phyloP scores from a whole-genome alignment of 2,113 vertebrate genomes.

The Etia nguti region DNA sequence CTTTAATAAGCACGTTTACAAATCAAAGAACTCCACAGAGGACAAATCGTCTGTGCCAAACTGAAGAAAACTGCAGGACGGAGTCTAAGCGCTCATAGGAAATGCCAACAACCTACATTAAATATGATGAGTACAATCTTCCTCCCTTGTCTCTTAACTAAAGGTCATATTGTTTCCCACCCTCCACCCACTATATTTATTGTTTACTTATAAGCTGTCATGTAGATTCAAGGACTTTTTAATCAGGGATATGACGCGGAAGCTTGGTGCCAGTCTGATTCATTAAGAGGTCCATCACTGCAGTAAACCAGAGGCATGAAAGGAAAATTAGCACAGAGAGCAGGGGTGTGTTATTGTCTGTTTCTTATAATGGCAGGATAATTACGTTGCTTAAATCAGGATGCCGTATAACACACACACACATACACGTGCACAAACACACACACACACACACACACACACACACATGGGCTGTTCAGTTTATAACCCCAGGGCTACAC shows the following conservation, averaged over 20 bases:
- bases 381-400: neutral
- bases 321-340: constrained; percentile 5
- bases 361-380: constrained; percentile 1
- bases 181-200: neutral
- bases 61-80: neutral
- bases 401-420: neutral
- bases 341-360: neutral
- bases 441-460: neutral
- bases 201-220: neutral
- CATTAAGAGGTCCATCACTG: constrained; percentile 12
- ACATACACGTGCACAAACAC: neutral
- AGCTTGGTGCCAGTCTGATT: constrained; percentile 1
- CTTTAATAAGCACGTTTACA: neutral
- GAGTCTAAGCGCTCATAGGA: neutral
- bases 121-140: neutral
- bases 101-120: neutral
- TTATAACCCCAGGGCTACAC: neutral
- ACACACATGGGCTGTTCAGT: neutral
- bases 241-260: neutral
- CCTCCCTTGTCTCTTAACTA: neutral
- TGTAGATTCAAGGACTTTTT: constrained; percentile 1
- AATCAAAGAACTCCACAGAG: neutral
- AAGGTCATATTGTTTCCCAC: neutral
- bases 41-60: neutral
- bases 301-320: constrained; percentile 1